Base-by-base conservation (phyloP, 2,888 invertebrate genomes). In the Pseudoips prasinana region DNA sequence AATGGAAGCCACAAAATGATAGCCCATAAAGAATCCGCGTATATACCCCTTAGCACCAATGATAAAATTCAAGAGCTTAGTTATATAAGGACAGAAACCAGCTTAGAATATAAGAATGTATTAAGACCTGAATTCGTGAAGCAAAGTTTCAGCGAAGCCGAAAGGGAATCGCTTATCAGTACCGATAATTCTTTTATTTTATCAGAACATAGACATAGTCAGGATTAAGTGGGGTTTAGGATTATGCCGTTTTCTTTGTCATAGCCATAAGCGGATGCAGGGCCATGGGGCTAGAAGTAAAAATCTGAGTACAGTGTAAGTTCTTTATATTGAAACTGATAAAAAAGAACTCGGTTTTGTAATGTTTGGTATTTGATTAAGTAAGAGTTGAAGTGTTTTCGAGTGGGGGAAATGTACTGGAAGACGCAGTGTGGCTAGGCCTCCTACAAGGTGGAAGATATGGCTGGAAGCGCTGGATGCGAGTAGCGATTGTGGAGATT, bases 1-100 rank as follows among this genome's bases (percentile, higher is more conserved):
- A 90, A 90, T 39, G 90, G 91, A 0, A 91, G 92, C 6, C 54
- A 58, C 7, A 92, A 91, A 37, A 69, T 92, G n/a, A 83, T 90
- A 8, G 76, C 90, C 17, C 9, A 36, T 17, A 84, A 90, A 28
- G 93, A 93, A 33, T 90, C 91, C 0, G 85, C 91, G 0, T 87
- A 87, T 22, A 68, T 74, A 9, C 72, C 75, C 0, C 29, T 87
- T 2, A 68, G 54, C n/a, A 8, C 53, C 3, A 14, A 5, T 14
- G 14, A 14, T 14, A 14, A 14, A 14, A 14, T 61, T 0, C 73
- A 77, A 24, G 85, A 85, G 25, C 30, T 84, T 1, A 64, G 55
- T 8, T 65, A 58, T 8, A 65, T 79, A 0, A 69, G 25, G 28
- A 25, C 29, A 2, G 61, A 60, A 0, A 33, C 65, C 8, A 78